A percentile compares a stretch with the other conserved stretches of the same genome.
Evolutionary conservation across 2,113 vertebrate genomes (phyloP).

Genomic region (Ictidomys tridecemlineatus): DNA sequence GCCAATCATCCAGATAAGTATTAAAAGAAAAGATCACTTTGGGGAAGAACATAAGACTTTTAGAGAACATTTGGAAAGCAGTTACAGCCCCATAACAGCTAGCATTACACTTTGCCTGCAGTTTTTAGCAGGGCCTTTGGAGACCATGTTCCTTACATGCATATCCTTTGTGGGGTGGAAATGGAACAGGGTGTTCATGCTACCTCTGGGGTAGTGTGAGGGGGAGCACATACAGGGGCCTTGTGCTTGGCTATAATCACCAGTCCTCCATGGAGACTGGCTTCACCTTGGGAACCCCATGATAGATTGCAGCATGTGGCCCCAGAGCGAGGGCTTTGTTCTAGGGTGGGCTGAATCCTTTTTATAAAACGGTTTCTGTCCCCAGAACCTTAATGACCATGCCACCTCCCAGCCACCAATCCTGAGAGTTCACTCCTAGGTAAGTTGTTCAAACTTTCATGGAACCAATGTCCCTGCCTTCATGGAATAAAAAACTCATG

Average conservation of each 20-base stretch:
- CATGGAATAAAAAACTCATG: background rate
- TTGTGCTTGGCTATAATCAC: background rate
- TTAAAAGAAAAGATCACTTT: conserved; percentile 16
- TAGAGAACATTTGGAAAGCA: conserved; percentile 25
- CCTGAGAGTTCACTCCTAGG: background rate
- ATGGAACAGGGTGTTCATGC: background rate
- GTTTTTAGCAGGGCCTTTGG: background rate
- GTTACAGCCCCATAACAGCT: background rate
- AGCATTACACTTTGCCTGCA: background rate
- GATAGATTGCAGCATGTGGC: background rate
- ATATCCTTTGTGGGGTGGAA: background rate
- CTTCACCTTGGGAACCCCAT: background rate
- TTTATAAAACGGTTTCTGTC: background rate
- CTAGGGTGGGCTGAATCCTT: background rate
- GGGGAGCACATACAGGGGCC: background rate
- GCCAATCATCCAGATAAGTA: background rate
- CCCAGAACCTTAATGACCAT: background rate
- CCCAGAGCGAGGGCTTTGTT: background rate
- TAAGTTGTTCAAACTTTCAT: background rate
- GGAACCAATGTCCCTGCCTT: background rate
- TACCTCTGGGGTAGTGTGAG: background rate
- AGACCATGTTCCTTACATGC: background rate
- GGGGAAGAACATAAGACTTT: background rate
- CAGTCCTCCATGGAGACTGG: background rate
- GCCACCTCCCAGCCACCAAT: background rate